A percentile compares a stretch with the other conserved stretches of the same genome.
Evolutionary conservation across 2,113 vertebrate species (phyloP).

Genomic region (Vimba vimba): DNA sequence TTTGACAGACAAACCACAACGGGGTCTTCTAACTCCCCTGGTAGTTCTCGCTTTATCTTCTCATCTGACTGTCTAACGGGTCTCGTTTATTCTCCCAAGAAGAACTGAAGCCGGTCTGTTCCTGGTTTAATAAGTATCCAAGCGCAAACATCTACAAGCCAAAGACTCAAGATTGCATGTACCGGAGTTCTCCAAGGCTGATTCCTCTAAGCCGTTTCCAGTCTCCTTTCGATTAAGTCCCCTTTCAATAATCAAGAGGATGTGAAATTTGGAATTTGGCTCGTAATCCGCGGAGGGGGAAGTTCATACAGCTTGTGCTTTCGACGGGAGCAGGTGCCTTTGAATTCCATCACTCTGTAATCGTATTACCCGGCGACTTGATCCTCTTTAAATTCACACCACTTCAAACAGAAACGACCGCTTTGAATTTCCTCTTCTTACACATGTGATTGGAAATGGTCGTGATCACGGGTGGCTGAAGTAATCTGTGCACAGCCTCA

Average conservation of each 20-base stretch:
- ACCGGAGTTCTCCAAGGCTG: background rate
- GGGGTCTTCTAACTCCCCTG: conserved; percentile 13
- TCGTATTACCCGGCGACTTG: conserved; percentile 72
- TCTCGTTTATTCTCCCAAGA: background rate
- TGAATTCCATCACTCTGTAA: conserved; percentile 73
- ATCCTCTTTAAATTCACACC: conserved; percentile 68
- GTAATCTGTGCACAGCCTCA: conserved; percentile 23
- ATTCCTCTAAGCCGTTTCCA: background rate
- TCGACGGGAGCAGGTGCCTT: conserved; percentile 68
- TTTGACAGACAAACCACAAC: conserved; percentile 39
- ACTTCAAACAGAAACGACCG: conserved; percentile 30
- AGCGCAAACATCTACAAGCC: conserved; percentile 14
- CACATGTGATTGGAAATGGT: conserved; percentile 7
- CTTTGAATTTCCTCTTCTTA: conserved; percentile 19
- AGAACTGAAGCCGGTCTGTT: background rate
- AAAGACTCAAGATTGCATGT: background rate
- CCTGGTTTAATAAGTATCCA: conserved; percentile 26
- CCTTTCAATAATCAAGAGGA: conserved; percentile 55
- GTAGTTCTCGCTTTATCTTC: background rate
- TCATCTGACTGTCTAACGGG: conserved; percentile 5
- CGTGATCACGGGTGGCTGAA: conserved; percentile 12
- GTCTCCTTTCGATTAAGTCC: background rate
- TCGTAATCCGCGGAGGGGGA: conserved; percentile 64
- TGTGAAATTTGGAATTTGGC: conserved; percentile 69
- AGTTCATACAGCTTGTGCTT: conserved; percentile 39